Evolutionary conservation across 2,888 invertebrate genomes (phyloP).

Genomic region (Sesia bembeciformis): DNA sequence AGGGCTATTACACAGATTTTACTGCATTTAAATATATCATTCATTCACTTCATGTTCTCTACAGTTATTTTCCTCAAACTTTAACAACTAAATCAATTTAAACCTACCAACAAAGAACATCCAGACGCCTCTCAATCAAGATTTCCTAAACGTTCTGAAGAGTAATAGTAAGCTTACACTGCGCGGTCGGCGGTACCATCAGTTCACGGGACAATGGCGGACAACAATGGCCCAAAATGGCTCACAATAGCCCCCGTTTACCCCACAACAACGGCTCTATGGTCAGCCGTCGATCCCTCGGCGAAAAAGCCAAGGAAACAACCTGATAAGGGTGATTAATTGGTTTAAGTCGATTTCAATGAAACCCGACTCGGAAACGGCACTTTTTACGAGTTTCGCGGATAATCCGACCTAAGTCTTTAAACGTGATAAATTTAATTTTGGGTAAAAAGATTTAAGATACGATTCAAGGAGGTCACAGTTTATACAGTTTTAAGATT

Average conservation of each 20-base stretch:
- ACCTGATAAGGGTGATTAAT: slow-evolving; percentile 72
- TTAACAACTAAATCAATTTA: too few species aligned
- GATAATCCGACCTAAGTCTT: slow-evolving; percentile 31
- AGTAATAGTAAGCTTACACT: slow-evolving; percentile 56
- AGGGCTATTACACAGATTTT: too few species aligned
- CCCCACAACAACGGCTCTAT: slow-evolving; percentile 37
- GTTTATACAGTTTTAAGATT: too few species aligned
- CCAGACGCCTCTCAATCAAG: slow-evolving; percentile 7
- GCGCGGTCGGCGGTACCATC: slow-evolving; percentile 47
- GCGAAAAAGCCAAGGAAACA: slow-evolving; percentile 58
- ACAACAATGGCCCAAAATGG: slow-evolving; percentile 46
- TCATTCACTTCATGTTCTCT: too few species aligned
- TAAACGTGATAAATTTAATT: neutral
- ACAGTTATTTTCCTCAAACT: too few species aligned
- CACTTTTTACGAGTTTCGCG: slow-evolving; percentile 27
- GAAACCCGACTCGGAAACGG: slow-evolving; percentile 43
- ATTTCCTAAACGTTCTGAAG: slow-evolving; percentile 20
- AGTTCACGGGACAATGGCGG: slow-evolving; percentile 53
- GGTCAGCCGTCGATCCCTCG: slow-evolving; percentile 50
- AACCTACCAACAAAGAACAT: too few species aligned
- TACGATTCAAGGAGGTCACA: too few species aligned
- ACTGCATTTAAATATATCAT: too few species aligned
- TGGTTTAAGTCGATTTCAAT: slow-evolving; percentile 68
- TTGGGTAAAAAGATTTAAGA: too few species aligned
- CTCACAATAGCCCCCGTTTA: slow-evolving; percentile 41